Conservation (phyloP, 2,888 invertebrate genomes). For the Ophioninae sp. region DNA sequence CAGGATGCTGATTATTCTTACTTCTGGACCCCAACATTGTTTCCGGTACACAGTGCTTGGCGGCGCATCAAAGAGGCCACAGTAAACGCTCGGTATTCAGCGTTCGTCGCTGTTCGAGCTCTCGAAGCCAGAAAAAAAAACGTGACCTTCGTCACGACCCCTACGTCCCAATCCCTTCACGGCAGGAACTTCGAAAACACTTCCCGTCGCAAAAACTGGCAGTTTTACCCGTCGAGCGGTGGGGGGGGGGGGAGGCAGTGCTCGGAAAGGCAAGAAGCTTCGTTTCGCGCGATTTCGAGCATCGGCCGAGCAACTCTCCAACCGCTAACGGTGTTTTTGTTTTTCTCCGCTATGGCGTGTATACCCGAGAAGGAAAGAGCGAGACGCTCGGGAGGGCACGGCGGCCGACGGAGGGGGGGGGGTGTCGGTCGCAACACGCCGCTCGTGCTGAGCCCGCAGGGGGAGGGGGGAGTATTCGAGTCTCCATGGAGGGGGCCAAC, state of each 20-base stretch:
- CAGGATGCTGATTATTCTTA: no score
- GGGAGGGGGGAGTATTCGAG: not conserved
- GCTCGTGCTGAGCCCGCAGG: not conserved
- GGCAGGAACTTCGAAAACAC: not conserved
- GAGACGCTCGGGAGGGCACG: not conserved
- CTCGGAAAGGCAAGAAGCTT: not conserved
- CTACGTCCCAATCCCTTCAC: not conserved
- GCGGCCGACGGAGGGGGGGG: not conserved
- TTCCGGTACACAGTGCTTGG: no score
- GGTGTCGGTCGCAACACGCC: not conserved
- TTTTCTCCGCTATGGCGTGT: not conserved
- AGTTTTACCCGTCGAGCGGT: not conserved
- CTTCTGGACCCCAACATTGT: no score
- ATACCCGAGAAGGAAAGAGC: not conserved
- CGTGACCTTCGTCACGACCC: not conserved
- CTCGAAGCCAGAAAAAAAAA: not conserved
- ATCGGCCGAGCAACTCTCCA: not conserved
- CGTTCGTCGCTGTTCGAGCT: no score
- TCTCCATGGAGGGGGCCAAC: not conserved
- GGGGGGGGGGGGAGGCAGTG: no score
- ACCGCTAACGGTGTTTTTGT: conserved; percentile 4
- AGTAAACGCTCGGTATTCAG: no score
- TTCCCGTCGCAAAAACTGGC: not conserved
- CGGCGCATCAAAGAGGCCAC: no score
- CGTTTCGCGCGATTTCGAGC: not conserved